These are phyloP conservation scores for Leptogaster cylindrica DNA, from an alignment of 2,888 invertebrate species.

Conservation along the genomic window DNA sequence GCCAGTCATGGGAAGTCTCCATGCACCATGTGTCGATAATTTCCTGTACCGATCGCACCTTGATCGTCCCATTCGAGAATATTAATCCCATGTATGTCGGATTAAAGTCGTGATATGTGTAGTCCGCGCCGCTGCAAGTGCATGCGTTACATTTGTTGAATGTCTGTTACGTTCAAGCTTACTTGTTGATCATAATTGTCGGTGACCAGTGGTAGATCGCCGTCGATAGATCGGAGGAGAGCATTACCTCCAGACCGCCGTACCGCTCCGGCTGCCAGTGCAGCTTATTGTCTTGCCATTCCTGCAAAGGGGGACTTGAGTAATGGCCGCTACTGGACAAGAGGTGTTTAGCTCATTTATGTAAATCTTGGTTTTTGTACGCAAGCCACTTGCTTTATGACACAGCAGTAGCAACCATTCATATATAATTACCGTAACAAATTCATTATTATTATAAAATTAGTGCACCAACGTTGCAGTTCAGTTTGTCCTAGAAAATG, in stretches of 20 bases:
- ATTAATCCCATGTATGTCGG: conserved; percentile 15
- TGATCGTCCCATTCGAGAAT: conserved; percentile 17
- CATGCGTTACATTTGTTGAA: not conserved
- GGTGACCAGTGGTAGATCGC: conserved; percentile 53
- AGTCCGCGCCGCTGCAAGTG: conserved; percentile 27
- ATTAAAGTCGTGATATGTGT: conserved; percentile 17
- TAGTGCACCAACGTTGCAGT: not conserved
- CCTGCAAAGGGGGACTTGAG: too few relatives aligned
- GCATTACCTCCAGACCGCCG: conserved; percentile 60
- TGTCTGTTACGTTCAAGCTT: too few relatives aligned
- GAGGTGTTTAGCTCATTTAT: too few relatives aligned
- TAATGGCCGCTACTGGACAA: too few relatives aligned
- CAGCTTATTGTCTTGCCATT: conserved; percentile 69
- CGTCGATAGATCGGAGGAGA: conserved; percentile 6
- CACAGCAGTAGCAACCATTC: too few relatives aligned
- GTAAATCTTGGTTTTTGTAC: too few relatives aligned
- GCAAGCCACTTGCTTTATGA: too few relatives aligned
- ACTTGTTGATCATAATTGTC: conserved; percentile 54
- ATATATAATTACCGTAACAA: too few relatives aligned
- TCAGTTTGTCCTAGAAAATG: not conserved
- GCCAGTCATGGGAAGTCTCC: conserved; percentile 56
- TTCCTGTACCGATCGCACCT: conserved; percentile 2
- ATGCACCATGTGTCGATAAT: conserved; percentile 55
- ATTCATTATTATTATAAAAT: too few relatives aligned
- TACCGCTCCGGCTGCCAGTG: conserved; percentile 68